Base-by-base conservation (phyloP, 2,888 invertebrate species). In the Epistrophe grossulariae region DNA sequence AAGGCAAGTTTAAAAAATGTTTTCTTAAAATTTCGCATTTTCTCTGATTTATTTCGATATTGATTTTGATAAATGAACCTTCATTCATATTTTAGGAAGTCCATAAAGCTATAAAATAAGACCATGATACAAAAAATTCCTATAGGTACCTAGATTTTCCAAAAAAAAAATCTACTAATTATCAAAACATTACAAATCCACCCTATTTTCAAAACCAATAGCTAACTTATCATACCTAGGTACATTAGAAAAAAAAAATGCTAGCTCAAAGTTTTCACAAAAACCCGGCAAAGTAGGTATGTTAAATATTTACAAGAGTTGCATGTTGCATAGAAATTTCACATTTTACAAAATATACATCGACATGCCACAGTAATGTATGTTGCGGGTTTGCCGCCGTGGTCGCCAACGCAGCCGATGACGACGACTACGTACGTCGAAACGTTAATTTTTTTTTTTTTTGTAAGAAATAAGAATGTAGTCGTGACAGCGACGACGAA, bases 301-400 rank as follows among this genome's bases (percentile, higher is more conserved):
- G 79, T 79, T 72, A 79, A 72, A 74, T 83, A 87, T 83, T 83
- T 76, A 83, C 79, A 87, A 79, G 79, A 28, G 38, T 74, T 31
- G 72, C 77, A 52, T 79, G 74, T 71, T 76, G 50, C 80, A 78
- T 68, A 71, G 66, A 52, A 45, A 74, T 59, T 55, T 64, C 28
- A 35, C 71, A 52, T 62, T n/a, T 43, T 38, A 50, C 45, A 43
- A 70, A 59, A 70, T 60, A 70, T 60, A 40, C 17, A 48, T 28
- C n/a, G 52, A 40, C 31, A 70, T 60, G 50, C 50, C 50, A 66
- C 11, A 57, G 17, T 43, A 45, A 55, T 48, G 59, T 55, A 55
- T 50, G 38, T 48, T 62, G 76, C 59, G 59, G 74, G 72, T 52
- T 79, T 24, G 71, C 70, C n/a, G 24, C 31, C 35, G 55, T 2